Evolutionary conservation across 2,888 invertebrate species (phyloP).

Genomic region (Beris morrisii): DNA sequence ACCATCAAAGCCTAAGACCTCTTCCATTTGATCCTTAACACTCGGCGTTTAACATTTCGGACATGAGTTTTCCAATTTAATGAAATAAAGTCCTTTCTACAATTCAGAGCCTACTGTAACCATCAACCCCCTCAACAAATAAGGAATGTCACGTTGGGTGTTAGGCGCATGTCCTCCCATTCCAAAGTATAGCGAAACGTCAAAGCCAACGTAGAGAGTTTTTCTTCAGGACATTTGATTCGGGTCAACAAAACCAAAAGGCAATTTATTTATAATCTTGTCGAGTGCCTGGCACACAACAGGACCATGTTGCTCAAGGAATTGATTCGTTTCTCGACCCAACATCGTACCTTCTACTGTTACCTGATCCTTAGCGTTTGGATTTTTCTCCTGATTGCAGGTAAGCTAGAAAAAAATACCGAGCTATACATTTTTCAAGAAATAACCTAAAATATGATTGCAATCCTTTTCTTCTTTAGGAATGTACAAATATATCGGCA

Average conservation of each 20-base stretch:
- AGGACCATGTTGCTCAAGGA: conserved; percentile 57
- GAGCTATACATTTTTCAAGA: background rate
- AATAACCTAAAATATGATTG: background rate
- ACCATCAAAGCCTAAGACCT: no score
- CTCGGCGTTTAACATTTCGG: no score
- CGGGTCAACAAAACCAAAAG: conserved; percentile 1
- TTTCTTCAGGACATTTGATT: background rate
- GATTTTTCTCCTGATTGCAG: conserved; percentile 78
- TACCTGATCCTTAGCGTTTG: conserved; percentile 79
- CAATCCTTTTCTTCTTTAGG: conserved; percentile 54
- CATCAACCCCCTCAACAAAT: background rate
- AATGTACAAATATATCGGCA: conserved; percentile 79
- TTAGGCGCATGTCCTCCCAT: background rate
- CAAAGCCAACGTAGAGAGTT: background rate
- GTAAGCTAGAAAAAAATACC: conserved; percentile 52
- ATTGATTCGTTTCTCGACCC: conserved; percentile 64
- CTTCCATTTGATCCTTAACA: no score
- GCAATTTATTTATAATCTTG: background rate
- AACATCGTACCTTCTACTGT: conserved; percentile 79
- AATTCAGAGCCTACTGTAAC: background rate
- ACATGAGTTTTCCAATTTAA: no score
- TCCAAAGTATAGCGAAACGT: background rate
- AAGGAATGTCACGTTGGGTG: background rate
- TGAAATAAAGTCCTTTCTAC: no score
- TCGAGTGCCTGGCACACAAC: no score